phyloP scores from a whole-genome alignment of 1,140 invertebrate genomes.

The Magallana gigas region DNA sequence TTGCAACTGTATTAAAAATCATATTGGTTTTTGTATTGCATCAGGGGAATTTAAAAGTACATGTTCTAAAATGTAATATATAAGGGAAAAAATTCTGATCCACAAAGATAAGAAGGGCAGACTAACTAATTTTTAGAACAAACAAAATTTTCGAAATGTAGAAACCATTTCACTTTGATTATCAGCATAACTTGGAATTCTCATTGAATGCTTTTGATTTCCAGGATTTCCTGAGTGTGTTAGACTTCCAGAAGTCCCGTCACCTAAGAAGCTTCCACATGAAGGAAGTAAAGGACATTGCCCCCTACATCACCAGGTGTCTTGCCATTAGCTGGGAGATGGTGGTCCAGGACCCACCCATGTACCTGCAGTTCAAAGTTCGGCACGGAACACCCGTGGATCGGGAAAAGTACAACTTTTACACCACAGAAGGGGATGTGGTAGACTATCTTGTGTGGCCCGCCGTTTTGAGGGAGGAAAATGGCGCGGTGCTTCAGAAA shows the following conservation, averaged over 20 bases:
- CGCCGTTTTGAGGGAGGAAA: slow-evolving; percentile 52
- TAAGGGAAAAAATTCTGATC: too few species aligned
- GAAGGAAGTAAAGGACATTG: slow-evolving; percentile 53
- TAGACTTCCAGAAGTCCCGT: slow-evolving; percentile 58
- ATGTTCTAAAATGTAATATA: too few species aligned
- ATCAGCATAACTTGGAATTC: too few species aligned
- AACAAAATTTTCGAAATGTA: too few species aligned
- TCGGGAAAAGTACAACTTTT: slow-evolving; percentile 47
- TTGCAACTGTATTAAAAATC: too few species aligned
- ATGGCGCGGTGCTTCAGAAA: slow-evolving; percentile 54
- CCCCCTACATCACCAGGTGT: slow-evolving; percentile 54
- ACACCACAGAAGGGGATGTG: slow-evolving; percentile 41
- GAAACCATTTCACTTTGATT: too few species aligned
- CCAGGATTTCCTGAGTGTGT: slow-evolving; percentile 54
- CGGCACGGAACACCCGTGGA: slow-evolving; percentile 51
- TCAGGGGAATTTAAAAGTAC: too few species aligned
- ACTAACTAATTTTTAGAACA: too few species aligned
- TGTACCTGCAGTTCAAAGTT: slow-evolving; percentile 59
- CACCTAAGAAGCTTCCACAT: slow-evolving; percentile 54
- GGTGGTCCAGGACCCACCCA: slow-evolving; percentile 57
- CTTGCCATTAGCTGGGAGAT: slow-evolving; percentile 59
- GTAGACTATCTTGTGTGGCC: slow-evolving; percentile 57
- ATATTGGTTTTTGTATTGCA: too few species aligned
- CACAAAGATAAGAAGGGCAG: too few species aligned
- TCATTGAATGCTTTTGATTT: not conserved